A percentile compares a stretch with the other conserved stretches of the same genome.
These are phyloP conservation scores for Nothobranchius furzeri DNA, from an alignment of 2,113 vertebrate genomes.

Conservation along the genomic window DNA sequence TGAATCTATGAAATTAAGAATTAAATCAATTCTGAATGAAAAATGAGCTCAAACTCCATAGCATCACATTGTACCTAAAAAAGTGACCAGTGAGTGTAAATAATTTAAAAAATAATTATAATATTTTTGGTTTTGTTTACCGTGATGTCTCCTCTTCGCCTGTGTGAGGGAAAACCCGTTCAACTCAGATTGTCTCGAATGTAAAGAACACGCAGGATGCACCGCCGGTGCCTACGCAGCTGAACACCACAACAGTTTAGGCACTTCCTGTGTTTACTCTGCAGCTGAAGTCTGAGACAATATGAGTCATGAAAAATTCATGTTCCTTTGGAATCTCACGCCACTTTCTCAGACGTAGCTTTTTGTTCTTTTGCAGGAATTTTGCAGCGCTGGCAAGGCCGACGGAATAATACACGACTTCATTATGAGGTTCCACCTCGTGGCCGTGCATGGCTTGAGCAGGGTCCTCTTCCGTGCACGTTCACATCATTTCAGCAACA, in stretches of 20 bases:
- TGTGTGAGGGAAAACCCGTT: not conserved
- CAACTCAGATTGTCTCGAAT: not conserved
- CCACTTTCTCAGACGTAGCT: not conserved
- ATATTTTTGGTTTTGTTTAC: not conserved
- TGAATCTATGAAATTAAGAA: too few relatives aligned
- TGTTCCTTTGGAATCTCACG: not conserved
- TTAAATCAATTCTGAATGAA: too few relatives aligned
- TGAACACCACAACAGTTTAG: not conserved
- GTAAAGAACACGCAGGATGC: not conserved
- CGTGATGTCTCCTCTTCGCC: not conserved
- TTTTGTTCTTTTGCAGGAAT: not conserved
- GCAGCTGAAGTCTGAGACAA: not conserved
- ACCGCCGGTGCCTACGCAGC: not conserved
- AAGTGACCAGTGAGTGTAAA: not conserved
- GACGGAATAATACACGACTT: not conserved
- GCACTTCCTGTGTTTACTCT: not conserved
- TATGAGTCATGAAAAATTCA: constrained; percentile 11
- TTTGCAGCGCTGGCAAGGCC: not conserved
- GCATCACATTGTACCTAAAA: too few relatives aligned
- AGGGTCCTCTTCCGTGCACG: too few relatives aligned
- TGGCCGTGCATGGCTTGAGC: not conserved
- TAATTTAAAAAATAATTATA: too few relatives aligned
- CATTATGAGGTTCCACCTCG: not conserved
- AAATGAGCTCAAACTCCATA: too few relatives aligned
- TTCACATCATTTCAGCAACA: too few relatives aligned